A percentile compares a stretch with the other conserved stretches of the same genome.
Evolutionary conservation across 2,797 vertebrate genomes (phyloP).

Genomic region (Apogon hyalosoma): DNA sequence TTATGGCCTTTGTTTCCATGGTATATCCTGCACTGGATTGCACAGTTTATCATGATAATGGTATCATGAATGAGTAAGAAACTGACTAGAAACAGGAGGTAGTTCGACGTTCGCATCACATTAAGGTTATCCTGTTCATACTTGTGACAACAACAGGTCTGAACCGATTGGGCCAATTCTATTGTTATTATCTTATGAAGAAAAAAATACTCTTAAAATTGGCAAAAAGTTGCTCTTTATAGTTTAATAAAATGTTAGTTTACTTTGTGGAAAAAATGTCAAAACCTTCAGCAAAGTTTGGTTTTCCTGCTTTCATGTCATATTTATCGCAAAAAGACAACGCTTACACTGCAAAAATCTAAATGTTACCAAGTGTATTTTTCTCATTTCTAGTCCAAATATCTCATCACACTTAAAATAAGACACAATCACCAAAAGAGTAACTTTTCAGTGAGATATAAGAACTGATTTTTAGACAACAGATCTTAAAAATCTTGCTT

Average conservation of each 20-base stretch:
- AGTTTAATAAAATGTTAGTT: no score
- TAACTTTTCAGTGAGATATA: no score
- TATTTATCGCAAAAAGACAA: background rate
- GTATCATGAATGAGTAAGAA: background rate
- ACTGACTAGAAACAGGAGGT: constrained; percentile 48
- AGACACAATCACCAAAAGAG: no score
- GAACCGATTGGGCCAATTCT: constrained; percentile 2
- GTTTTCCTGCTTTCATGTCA: background rate
- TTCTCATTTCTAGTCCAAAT: no score
- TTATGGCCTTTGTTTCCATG: background rate
- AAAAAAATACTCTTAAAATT: background rate
- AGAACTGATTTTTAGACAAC: no score
- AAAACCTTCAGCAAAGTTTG: no score
- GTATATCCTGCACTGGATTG: background rate
- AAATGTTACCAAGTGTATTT: no score
- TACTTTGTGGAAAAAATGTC: no score
- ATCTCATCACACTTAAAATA: no score
- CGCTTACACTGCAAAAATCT: constrained; percentile 14
- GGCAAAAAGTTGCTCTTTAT: background rate
- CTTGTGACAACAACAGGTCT: background rate
- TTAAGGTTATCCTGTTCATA: background rate
- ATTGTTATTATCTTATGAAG: no score
- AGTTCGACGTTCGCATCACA: constrained; percentile 30
- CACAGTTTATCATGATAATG: background rate
- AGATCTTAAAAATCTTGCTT: no score